Conservation (phyloP, 2,113 vertebrate species). For the Arothron firmamentum region DNA sequence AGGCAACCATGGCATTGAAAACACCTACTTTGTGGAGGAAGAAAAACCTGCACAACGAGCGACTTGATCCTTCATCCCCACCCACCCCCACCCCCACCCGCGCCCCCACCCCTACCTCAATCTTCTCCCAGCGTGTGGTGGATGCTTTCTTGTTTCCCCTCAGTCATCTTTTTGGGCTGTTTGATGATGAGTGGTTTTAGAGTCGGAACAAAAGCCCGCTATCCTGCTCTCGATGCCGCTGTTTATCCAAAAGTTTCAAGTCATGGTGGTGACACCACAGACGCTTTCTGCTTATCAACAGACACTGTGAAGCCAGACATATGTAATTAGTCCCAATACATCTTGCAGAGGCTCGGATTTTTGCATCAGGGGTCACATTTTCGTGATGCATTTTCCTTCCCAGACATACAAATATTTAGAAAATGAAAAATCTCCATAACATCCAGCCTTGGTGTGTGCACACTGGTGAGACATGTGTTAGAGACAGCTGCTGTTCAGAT, state of each 20-base stretch:
- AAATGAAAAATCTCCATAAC: slow-evolving; percentile 20
- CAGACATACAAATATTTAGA: background rate
- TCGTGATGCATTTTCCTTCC: no score
- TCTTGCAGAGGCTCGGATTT: slow-evolving; percentile 1
- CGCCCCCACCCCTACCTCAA: background rate
- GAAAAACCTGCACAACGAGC: background rate
- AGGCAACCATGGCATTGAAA: background rate
- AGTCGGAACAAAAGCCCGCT: background rate
- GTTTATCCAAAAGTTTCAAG: slow-evolving; percentile 25
- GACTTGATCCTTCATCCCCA: background rate
- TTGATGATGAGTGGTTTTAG: background rate
- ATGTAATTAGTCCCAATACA: slow-evolving; percentile 41
- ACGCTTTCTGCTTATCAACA: slow-evolving; percentile 30
- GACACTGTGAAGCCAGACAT: slow-evolving; percentile 14
- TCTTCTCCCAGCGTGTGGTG: background rate
- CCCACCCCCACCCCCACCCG: no score
- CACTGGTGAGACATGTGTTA: background rate
- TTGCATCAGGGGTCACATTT: no score
- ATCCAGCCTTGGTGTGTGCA: no score
- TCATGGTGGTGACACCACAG: slow-evolving; percentile 15
- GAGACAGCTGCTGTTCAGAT: background rate
- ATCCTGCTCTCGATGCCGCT: no score
- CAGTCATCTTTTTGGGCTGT: slow-evolving; percentile 3
- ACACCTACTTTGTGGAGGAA: background rate
- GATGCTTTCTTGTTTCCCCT: slow-evolving; percentile 9